Base-by-base conservation (phyloP, 2,797 vertebrate species). In the Otus scops region DNA sequence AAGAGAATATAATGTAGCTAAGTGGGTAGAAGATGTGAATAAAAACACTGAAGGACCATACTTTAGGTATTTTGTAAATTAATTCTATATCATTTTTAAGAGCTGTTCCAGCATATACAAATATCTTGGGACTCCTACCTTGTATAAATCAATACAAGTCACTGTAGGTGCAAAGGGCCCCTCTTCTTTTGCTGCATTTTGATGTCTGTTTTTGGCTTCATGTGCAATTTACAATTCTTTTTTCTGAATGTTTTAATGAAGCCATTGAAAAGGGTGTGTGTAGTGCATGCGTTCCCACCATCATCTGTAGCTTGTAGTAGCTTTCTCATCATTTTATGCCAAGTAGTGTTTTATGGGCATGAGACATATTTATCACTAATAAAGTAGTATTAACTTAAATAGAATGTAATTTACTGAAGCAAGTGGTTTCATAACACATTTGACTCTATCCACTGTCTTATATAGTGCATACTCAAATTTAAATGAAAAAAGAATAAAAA, bases 11-110 rank as follows among this genome's bases (percentile, higher is more conserved):
- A 99, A 99, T 99, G 99, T 99, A 99, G 99, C 99, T 99, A 99
- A 99, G 98, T 99, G 99, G 99, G 99, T 99, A 99, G 99, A 99
- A 99, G 99, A 99, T 99, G 99, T 99, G 99, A 99, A 99, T 99
- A 99, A 98, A 99, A 99, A 99, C 99, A 99, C 99, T 99, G 98
- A 98, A 99, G 99, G 99, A 99, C 99, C 99, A 96, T 99, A 98
- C 98, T 98, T 99, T 99, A 99, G 99, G 99, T 99, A 99, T 99
- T 98, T 98, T 97, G 98, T 97, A 97, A 98, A 98, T 98, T 98
- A 97, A 98, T 98, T 98, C 97, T 98, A 93, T 98, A 96, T 98
- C 59, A 93, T 97, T 97, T 98, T 98, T 98, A 97, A 98, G 95
- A 96, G 95, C 97, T 98, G 95, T 97, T 93, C 95, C 95, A 97